phyloP scores from a whole-genome alignment of 2,113 vertebrate genomes.

The Pachyramphus minor region DNA sequence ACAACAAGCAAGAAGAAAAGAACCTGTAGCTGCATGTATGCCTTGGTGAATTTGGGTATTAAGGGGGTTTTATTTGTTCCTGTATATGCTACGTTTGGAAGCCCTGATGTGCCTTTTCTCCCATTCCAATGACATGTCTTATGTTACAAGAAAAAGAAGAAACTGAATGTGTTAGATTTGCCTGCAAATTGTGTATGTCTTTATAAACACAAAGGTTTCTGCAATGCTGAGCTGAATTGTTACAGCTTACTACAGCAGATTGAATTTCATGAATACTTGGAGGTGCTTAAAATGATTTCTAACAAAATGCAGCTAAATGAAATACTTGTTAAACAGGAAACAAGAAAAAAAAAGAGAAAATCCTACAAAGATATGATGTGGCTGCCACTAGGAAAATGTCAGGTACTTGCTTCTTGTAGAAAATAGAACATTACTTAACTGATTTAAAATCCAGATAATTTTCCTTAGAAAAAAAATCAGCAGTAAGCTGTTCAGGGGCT shows the following conservation, averaged over 20 bases:
- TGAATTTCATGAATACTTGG: neutral
- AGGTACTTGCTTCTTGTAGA: neutral
- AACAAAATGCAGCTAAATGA: neutral
- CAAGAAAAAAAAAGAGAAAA: neutral
- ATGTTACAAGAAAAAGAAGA: neutral
- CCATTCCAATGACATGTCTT: neutral
- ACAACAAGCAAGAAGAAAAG: neutral
- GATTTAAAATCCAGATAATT: slow-evolving; percentile 22
- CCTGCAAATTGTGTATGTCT: neutral
- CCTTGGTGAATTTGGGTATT: neutral
- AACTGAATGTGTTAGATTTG: neutral
- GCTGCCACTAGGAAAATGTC: neutral
- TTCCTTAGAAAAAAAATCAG: neutral
- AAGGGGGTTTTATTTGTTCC: neutral
- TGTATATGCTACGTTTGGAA: neutral
- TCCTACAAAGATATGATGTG: neutral
- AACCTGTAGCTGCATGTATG: neutral
- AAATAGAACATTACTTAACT: neutral
- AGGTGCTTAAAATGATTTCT: neutral
- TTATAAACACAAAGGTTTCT: neutral
- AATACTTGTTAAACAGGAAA: neutral
- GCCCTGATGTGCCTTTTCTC: neutral
- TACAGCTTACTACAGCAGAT: neutral
- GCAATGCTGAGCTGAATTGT: neutral
- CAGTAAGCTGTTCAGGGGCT: neutral